Evolutionary conservation across 1,140 invertebrate genomes (phyloP), one percentile per base, ranked within the genome.

Genomic region (Eurosta solidaginis): DNA sequence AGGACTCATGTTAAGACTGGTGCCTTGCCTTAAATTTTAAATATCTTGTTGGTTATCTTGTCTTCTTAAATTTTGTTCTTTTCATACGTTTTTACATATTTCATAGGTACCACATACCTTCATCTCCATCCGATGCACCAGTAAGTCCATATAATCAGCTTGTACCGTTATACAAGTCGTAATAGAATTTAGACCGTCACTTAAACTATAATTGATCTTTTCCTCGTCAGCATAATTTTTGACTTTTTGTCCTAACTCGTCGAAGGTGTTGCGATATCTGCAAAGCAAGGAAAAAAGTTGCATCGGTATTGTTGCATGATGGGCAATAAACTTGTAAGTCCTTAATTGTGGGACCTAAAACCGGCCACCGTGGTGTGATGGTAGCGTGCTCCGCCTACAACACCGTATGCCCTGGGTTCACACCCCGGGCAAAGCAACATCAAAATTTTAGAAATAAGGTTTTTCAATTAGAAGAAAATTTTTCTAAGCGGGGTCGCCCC

Each of bases 61-160:
- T n/a, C n/a, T n/a, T n/a, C n/a, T n/a, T n/a, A n/a, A n/a, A n/a
- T n/a, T n/a, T n/a, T n/a, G n/a, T n/a, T n/a, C n/a, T n/a, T n/a
- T n/a, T n/a, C n/a, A n/a, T n/a, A n/a, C n/a, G n/a, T n/a, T n/a
- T n/a, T n/a, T n/a, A n/a, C n/a, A n/a, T n/a, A n/a, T n/a, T n/a
- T n/a, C n/a, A n/a, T n/a, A 59, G 29, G 20, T 5, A 0, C 3
- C 87, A 49, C 92, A 85, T 77, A 91, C 90, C 89, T 94, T 93
- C 1, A 90, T 87, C 82, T 94, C 93, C 52, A 94, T 84, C 29
- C 92, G 89, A 80, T 93, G 91, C 10, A 94, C 91, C 85, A 92
- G 89, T 3, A 91, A 90, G 84, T 94, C 93, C 81, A 92, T 90
- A 80, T 93, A 94, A 88, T 93, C 92, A 50, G 92, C 91, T 63